Evolutionary conservation across 2,888 invertebrate genomes (phyloP).

Genomic region (Trypoxylon attenuatum): DNA sequence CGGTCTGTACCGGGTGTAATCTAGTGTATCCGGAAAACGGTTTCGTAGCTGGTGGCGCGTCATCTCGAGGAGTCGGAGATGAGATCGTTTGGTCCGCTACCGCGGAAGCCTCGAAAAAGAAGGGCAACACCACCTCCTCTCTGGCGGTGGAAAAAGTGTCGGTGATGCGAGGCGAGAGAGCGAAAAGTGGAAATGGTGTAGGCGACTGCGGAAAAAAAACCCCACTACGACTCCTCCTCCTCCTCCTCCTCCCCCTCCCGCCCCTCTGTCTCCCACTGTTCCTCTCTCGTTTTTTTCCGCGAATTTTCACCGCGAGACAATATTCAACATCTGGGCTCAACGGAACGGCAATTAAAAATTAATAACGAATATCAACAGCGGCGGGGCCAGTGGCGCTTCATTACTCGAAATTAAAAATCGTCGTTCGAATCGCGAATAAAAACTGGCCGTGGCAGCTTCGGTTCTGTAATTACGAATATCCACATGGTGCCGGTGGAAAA

Average conservation of each 20-base stretch:
- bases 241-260: too few species aligned
- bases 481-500: constrained; percentile 63
- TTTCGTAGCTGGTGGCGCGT: not conserved
- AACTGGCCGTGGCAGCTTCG: constrained; percentile 56
- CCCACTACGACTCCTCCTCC: too few species aligned
- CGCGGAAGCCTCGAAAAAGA: not conserved
- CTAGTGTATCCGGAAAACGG: constrained; percentile 21
- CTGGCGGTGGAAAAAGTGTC: not conserved
- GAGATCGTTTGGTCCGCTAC: not conserved
- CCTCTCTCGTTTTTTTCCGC: constrained; percentile 37
- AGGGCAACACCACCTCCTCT: not conserved
- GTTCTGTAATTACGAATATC: constrained; percentile 71
- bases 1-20: constrained; percentile 37
- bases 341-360: constrained; percentile 70
- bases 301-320: constrained; percentile 57
- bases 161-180: not conserved
- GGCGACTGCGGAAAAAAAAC: constrained; percentile 1
- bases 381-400: constrained; percentile 62
- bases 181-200: not conserved
- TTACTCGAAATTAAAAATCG: constrained; percentile 70
- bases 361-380: constrained; percentile 72
- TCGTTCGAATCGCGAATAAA: constrained; percentile 64
- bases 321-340: constrained; percentile 54
- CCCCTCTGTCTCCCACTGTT: too few species aligned
- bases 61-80: not conserved